Conservation (phyloP, 2,113 vertebrate genomes). For the Menura novaehollandiae region DNA sequence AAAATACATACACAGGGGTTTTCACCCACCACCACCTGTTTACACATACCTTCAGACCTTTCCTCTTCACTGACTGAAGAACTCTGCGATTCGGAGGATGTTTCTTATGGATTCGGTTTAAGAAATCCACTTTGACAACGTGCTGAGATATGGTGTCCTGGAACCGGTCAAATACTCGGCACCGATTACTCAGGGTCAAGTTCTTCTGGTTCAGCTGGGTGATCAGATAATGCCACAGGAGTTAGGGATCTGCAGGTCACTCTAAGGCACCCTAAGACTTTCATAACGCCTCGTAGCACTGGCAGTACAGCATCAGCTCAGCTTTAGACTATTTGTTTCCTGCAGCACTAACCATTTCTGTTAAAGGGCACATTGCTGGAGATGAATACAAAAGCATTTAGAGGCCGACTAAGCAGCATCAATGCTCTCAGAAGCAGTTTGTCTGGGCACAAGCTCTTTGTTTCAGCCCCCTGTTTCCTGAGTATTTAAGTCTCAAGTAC, state of each 20-base stretch:
- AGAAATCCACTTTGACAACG: conserved; percentile 94
- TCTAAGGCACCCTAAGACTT: conserved; percentile 31
- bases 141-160: conserved; percentile 97
- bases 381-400: conserved; percentile 41
- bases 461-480: conserved; percentile 36
- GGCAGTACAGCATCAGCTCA: conserved; percentile 44
- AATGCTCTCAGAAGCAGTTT: conserved; percentile 25
- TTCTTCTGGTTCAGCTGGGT: conserved; percentile 93
- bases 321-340: conserved; percentile 34
- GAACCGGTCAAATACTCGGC: conserved; percentile 97
- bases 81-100: conserved; percentile 84
- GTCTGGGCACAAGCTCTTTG: conserved; percentile 8
- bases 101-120: conserved; percentile 90
- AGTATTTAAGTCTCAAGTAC: conserved; percentile 31
- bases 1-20: accelerated
- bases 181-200: conserved; percentile 92
- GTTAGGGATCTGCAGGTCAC: conserved; percentile 39
- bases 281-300: not conserved
- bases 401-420: not conserved
- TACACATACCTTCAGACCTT: conserved; percentile 85
- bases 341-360: conserved; percentile 25
- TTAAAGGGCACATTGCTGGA: conserved; percentile 46
- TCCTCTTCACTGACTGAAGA: conserved; percentile 81
- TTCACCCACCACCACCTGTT: not conserved
- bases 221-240: conserved; percentile 40